phyloP scores from a whole-genome alignment of 2,888 invertebrate species.

The Ernsta delagoae region DNA sequence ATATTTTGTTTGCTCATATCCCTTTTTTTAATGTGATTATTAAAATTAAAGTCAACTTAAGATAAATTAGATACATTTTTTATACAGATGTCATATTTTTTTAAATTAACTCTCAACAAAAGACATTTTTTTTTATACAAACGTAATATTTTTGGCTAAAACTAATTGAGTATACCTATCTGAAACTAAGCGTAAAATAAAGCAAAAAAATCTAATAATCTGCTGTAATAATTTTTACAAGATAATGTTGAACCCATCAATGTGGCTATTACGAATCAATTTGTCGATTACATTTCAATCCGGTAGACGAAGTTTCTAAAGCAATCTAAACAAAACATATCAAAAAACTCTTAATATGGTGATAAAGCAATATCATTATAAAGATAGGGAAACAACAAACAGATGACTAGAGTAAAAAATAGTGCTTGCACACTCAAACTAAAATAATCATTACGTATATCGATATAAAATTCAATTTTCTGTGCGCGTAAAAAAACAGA shows the following conservation, averaged over 20 bases:
- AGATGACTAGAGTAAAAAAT: neutral
- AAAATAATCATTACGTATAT: neutral
- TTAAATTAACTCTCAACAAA: too few species aligned
- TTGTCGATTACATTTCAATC: slow-evolving; percentile 22
- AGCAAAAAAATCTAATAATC: too few species aligned
- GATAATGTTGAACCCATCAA: slow-evolving; percentile 5
- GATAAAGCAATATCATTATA: slow-evolving; percentile 21
- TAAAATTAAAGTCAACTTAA: too few species aligned
- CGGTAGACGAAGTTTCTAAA: slow-evolving; percentile 3
- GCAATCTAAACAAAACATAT: slow-evolving; percentile 14
- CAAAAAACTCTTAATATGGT: slow-evolving; percentile 27
- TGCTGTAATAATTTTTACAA: too few species aligned
- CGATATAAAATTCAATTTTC: neutral
- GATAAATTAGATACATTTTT: too few species aligned
- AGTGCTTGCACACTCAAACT: neutral
- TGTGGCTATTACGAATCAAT: slow-evolving; percentile 21
- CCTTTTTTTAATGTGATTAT: too few species aligned
- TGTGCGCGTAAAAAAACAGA: neutral
- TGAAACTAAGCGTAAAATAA: too few species aligned
- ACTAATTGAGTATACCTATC: too few species aligned
- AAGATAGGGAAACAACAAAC: slow-evolving; percentile 14
- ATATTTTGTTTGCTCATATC: too few species aligned
- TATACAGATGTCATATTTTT: too few species aligned
- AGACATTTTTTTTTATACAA: too few species aligned
- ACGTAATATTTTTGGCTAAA: too few species aligned